Evolutionary conservation across 1,140 invertebrate genomes (phyloP).

Genomic region (Pseudomyrmex cubaensis): DNA sequence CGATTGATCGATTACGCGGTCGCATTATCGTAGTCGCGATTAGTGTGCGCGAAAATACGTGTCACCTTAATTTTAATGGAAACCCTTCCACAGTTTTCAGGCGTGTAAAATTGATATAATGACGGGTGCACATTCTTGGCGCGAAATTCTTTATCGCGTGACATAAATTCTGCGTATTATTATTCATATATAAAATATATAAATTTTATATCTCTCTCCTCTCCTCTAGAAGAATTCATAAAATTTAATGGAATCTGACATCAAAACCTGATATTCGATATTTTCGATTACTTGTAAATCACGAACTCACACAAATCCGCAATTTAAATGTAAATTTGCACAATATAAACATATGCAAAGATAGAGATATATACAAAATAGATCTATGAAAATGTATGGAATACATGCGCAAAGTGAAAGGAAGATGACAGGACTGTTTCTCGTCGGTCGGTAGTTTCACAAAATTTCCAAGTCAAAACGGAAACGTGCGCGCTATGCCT

Average conservation of each 20-base stretch:
- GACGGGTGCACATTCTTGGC: too few species aligned
- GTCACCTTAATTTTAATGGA: neutral
- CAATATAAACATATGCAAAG: neutral
- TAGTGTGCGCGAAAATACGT: neutral
- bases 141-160: too few species aligned
- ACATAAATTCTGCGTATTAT: too few species aligned
- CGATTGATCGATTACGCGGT: neutral
- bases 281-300: too few species aligned
- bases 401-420: neutral
- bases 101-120: too few species aligned
- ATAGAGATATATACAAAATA: neutral
- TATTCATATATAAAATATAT: too few species aligned
- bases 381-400: neutral
- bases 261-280: too few species aligned
- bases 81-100: neutral
- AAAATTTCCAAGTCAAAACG: conserved; percentile 3
- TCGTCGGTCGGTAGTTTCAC: neutral
- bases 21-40: neutral
- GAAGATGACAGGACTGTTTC: neutral
- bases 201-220: too few species aligned
- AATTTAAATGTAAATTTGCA: neutral
- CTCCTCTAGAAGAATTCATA: too few species aligned
- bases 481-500: neutral
- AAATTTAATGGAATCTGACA: too few species aligned
- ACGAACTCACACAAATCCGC: neutral